These are phyloP conservation scores for Embidobia sp. DNA, from an alignment of 2,888 invertebrate genomes.

Conservation along the genomic window DNA sequence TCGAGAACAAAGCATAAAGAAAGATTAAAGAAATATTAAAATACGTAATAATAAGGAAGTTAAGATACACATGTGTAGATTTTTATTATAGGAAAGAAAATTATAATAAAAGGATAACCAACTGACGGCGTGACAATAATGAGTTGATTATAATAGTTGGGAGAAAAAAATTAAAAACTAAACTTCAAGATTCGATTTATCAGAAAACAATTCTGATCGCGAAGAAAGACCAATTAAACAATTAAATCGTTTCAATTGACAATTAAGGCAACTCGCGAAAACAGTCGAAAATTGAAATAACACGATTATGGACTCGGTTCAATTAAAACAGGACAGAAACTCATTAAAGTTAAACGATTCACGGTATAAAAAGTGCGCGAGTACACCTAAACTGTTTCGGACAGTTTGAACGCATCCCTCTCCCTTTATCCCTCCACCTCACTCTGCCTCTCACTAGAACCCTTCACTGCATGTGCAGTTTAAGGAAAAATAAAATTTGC, in stretches of 20 bases:
- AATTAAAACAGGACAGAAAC: slow-evolving; percentile 42
- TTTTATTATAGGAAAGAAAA: too few relatives aligned
- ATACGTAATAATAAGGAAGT: too few relatives aligned
- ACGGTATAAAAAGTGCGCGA: slow-evolving; percentile 4
- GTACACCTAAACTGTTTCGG: slow-evolving; percentile 18
- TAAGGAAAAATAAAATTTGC: slow-evolving; percentile 34
- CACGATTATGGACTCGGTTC: slow-evolving; percentile 24
- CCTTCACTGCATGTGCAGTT: background rate
- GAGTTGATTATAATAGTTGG: too few relatives aligned
- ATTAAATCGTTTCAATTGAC: slow-evolving; percentile 23
- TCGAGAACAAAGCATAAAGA: too few relatives aligned
- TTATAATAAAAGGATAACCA: too few relatives aligned
- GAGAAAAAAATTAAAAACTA: too few relatives aligned
- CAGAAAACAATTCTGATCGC: background rate
- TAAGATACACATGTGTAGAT: too few relatives aligned
- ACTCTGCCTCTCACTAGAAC: too few relatives aligned
- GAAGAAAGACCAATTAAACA: slow-evolving; percentile 13
- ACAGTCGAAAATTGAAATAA: slow-evolving; percentile 34
- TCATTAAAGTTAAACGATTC: slow-evolving; percentile 40
- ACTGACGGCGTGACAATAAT: too few relatives aligned
- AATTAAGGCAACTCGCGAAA: slow-evolving; percentile 25
- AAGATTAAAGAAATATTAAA: too few relatives aligned
- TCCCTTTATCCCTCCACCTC: too few relatives aligned
- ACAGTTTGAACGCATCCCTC: background rate
- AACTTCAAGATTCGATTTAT: too few relatives aligned